Evolutionary conservation across 1,140 invertebrate species (phyloP).

Genomic region (Phymastichus coffea): DNA sequence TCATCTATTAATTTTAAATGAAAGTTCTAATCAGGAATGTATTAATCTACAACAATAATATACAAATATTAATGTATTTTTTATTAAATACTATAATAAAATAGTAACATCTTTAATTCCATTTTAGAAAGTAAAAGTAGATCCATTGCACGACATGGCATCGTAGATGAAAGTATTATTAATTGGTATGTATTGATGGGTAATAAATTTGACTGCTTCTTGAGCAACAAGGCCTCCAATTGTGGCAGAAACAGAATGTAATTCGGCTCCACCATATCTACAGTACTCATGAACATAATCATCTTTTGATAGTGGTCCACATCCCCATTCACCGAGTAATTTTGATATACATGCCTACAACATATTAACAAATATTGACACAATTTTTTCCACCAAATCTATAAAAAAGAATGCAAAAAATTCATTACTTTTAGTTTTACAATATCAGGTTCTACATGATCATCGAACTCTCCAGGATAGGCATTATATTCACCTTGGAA

Average conservation of each 20-base stretch:
- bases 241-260: conserved; percentile 94
- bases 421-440: conserved; percentile 73
- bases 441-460: conserved; percentile 88
- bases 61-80: conserved; percentile 35
- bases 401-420: background rate
- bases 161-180: conserved; percentile 97
- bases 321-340: conserved; percentile 83
- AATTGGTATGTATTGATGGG: conserved; percentile 93
- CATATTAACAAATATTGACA: background rate
- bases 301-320: conserved; percentile 78
- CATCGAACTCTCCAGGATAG: conserved; percentile 86
- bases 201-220: conserved; percentile 97
- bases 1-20: conserved; percentile 8
- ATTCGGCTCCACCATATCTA: conserved; percentile 88
- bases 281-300: conserved; percentile 96
- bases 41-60: conserved; percentile 18
- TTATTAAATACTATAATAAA: conserved; percentile 27
- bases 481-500: conserved; percentile 87
- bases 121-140: conserved; percentile 68
- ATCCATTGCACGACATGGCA: conserved; percentile 84
- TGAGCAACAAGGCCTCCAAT: conserved; percentile 91
- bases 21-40: conserved; percentile 5
- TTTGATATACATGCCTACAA: conserved; percentile 71
- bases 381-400: background rate
- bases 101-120: conserved; percentile 9